phyloP scores from a whole-genome alignment of 2,888 invertebrate species.

The Corythucha ciliata region DNA sequence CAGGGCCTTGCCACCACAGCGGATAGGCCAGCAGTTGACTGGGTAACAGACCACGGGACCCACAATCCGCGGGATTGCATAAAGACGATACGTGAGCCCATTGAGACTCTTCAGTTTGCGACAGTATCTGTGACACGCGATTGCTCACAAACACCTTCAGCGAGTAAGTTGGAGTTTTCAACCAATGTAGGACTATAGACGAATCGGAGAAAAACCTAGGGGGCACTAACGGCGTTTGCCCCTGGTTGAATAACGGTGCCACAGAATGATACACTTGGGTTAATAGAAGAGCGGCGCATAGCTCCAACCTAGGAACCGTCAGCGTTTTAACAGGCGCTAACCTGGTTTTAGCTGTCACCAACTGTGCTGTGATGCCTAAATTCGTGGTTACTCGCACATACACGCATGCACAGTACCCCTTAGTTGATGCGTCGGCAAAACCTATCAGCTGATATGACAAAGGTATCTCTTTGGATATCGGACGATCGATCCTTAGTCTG shows the following conservation, averaged over 20 bases:
- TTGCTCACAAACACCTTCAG: slow-evolving; percentile 18
- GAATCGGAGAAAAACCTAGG: slow-evolving; percentile 20
- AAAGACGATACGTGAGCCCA: slow-evolving; percentile 26
- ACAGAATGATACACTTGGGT: slow-evolving; percentile 11
- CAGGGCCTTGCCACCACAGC: slow-evolving; percentile 26
- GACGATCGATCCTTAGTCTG: background rate
- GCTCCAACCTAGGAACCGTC: slow-evolving; percentile 27
- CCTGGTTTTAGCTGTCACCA: slow-evolving; percentile 8
- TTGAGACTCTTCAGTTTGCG: background rate
- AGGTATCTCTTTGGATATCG: background rate
- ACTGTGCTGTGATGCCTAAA: slow-evolving; percentile 7
- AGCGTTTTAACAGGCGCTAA: slow-evolving; percentile 12
- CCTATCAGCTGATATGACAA: background rate
- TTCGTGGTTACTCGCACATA: slow-evolving; percentile 7
- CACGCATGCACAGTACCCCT: slow-evolving; percentile 6
- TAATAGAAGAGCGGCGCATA: slow-evolving; percentile 21
- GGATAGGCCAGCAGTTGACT: slow-evolving; percentile 11
- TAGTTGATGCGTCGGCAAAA: slow-evolving; percentile 14
- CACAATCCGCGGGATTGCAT: slow-evolving; percentile 38
- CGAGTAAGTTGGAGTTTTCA: slow-evolving; percentile 12
- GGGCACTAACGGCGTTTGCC: background rate
- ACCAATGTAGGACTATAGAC: slow-evolving; percentile 17
- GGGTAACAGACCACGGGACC: slow-evolving; percentile 28
- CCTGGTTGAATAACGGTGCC: background rate
- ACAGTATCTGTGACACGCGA: slow-evolving; percentile 16